A percentile compares a stretch with the other conserved stretches of the same genome.
These are phyloP conservation scores for Oxyruncus cristatus DNA, from an alignment of 2,113 vertebrate genomes.

Conservation along the genomic window DNA sequence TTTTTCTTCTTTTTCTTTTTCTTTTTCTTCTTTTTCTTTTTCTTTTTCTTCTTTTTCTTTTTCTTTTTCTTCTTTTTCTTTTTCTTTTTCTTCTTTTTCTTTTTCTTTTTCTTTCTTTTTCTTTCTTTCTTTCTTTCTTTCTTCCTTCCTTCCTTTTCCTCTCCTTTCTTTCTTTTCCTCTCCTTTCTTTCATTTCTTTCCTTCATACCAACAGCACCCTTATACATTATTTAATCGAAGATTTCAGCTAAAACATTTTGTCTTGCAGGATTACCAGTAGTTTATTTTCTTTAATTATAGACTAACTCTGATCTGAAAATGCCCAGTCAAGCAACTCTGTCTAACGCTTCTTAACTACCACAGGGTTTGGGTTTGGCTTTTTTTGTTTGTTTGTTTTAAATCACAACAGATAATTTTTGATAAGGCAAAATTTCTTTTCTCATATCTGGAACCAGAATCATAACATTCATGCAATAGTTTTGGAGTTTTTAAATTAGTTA, in stretches of 20 bases:
- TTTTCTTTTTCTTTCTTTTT: too few relatives aligned
- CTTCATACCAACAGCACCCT: background rate
- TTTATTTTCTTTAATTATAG: background rate
- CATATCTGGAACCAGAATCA: background rate
- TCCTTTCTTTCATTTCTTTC: too few relatives aligned
- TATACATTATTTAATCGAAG: background rate
- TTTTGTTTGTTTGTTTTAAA: too few relatives aligned
- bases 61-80: too few relatives aligned
- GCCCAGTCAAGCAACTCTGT: background rate
- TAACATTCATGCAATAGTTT: background rate
- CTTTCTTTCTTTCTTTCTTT: too few relatives aligned
- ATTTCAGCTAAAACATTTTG: background rate
- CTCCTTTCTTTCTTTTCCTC: too few relatives aligned
- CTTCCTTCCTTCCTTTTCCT: too few relatives aligned
- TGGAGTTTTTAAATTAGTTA: background rate
- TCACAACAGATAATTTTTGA: background rate
- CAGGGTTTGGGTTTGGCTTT: background rate
- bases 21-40: too few relatives aligned
- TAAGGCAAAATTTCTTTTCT: background rate
- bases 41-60: too few relatives aligned
- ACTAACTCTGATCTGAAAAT: background rate
- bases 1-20: too few relatives aligned
- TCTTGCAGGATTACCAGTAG: background rate
- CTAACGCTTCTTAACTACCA: background rate
- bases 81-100: too few relatives aligned